These are phyloP conservation scores for Rynchops niger DNA, from an alignment of 2,113 vertebrate genomes.

Conservation along the genomic window DNA sequence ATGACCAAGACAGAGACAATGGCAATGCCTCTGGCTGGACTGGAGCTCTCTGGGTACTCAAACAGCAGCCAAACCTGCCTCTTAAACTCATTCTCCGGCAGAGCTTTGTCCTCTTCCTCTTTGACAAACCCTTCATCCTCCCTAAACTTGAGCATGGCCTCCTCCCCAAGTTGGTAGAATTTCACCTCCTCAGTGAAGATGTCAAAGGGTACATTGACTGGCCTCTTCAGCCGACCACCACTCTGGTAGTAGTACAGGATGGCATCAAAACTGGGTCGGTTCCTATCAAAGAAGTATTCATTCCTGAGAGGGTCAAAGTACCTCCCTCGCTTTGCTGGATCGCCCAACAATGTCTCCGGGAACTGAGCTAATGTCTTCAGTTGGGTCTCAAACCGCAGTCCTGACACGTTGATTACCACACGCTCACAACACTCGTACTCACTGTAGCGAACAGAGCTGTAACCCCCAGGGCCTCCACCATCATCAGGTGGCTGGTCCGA, in stretches of 20 bases:
- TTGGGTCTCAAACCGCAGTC: conserved; percentile 94
- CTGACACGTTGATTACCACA: conserved; percentile 96
- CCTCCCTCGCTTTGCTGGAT: conserved; percentile 89
- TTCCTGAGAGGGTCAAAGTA: conserved; percentile 98
- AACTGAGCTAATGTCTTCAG: conserved; percentile 96
- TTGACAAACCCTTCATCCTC: conserved; percentile 98
- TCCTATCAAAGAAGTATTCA: conserved; percentile 97
- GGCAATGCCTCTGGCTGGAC: conserved; percentile 92
- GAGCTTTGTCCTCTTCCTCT: conserved; percentile 91
- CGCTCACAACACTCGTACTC: conserved; percentile 93
- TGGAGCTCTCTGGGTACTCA: conserved; percentile 97
- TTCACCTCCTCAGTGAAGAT: conserved; percentile 98
- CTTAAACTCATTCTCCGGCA: conserved; percentile 95
- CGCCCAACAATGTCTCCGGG: conserved; percentile 92
- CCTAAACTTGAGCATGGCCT: conserved; percentile 94
- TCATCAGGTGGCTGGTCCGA: conserved; percentile 84
- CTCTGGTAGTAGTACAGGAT: conserved; percentile 98
- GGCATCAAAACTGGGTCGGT: conserved; percentile 95
- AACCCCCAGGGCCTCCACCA: conserved; percentile 73
- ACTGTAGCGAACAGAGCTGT: conserved; percentile 85
- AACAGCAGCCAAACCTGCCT: conserved; percentile 98
- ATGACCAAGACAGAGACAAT: conserved; percentile 98
- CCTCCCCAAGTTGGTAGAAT: conserved; percentile 96
- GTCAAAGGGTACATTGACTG: conserved; percentile 93
- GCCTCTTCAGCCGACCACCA: conserved; percentile 92